A percentile compares a stretch with the other conserved stretches of the same genome.
phyloP scores from a whole-genome alignment of 1,140 invertebrate species.

The Pachyrhynchus sulphureomaculatus region DNA sequence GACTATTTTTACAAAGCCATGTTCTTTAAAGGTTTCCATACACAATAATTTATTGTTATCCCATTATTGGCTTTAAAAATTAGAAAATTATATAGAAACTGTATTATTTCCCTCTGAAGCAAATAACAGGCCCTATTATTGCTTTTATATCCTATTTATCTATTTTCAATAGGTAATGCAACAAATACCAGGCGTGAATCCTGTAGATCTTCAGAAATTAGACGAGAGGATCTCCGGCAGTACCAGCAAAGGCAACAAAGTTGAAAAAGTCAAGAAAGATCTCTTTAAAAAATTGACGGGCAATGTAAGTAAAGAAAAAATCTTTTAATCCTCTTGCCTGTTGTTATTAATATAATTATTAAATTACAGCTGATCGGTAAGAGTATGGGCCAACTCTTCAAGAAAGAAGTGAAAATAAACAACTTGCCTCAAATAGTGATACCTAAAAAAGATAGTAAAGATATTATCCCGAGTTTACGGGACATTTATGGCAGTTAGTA shows the following conservation, averaged over 20 bases:
- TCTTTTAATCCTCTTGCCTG: too few relatives aligned
- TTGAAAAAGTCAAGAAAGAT: conserved; percentile 87
- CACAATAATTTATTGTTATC: too few relatives aligned
- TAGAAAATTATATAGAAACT: too few relatives aligned
- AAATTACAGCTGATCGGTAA: conserved; percentile 74
- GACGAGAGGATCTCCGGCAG: conserved; percentile 78
- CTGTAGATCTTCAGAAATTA: conserved; percentile 74
- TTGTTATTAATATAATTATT: too few relatives aligned
- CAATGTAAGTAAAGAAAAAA: conserved; percentile 60
- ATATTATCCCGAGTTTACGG: conserved; percentile 48
- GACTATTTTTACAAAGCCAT: too few relatives aligned
- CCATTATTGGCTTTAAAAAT: too few relatives aligned
- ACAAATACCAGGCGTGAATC: conserved; percentile 75
- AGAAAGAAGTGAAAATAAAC: conserved; percentile 80
- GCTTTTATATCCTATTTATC: too few relatives aligned
- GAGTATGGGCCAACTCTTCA: conserved; percentile 81
- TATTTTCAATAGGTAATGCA: conserved; percentile 54
- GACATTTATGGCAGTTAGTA: conserved; percentile 41
- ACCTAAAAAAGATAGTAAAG: conserved; percentile 58
- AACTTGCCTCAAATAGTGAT: conserved; percentile 70
- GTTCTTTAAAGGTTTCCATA: too few relatives aligned
- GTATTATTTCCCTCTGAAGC: too few relatives aligned
- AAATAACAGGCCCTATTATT: too few relatives aligned
- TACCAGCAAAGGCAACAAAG: conserved; percentile 71
- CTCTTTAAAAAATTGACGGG: conserved; percentile 85